Evolutionary conservation across 2,797 vertebrate genomes (phyloP).

Genomic region (Enteromius radiatus): DNA sequence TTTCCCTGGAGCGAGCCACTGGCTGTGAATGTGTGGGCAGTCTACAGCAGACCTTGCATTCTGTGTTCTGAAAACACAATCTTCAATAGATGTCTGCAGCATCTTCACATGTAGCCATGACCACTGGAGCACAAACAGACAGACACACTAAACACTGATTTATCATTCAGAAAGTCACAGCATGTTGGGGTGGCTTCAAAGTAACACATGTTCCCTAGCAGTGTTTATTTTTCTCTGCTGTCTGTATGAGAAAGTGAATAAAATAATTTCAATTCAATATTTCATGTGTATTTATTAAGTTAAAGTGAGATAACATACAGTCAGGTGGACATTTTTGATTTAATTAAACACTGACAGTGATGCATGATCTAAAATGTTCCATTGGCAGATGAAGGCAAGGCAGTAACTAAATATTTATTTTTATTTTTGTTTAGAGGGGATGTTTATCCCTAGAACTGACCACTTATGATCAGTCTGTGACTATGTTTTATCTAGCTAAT

Average conservation of each 20-base stretch:
- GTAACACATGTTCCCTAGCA: not conserved
- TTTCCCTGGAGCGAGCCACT: slow-evolving; percentile 55
- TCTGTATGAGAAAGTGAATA: not conserved
- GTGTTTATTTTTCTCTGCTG: not conserved
- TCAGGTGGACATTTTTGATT: not conserved
- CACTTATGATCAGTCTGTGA: not conserved
- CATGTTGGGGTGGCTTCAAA: slow-evolving; percentile 6
- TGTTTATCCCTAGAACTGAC: slow-evolving; percentile 31
- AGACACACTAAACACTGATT: slow-evolving; percentile 44
- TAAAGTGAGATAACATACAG: not conserved
- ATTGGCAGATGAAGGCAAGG: not conserved
- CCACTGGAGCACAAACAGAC: slow-evolving; percentile 39
- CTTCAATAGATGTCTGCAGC: slow-evolving; percentile 45
- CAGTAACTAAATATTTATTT: not conserved
- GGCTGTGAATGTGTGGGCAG: slow-evolving; percentile 58
- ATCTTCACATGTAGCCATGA: slow-evolving; percentile 47
- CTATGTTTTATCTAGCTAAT: slow-evolving; percentile 1
- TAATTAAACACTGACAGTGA: not conserved
- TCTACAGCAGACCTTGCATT: slow-evolving; percentile 45
- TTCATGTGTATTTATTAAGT: not conserved
- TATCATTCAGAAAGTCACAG: slow-evolving; percentile 20
- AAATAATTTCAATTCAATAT: not conserved
- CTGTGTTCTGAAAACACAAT: slow-evolving; percentile 50
- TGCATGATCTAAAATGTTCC: not conserved
- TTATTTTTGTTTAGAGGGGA: not conserved